Evolutionary conservation across 2,113 vertebrate genomes (phyloP).

Genomic region (Callopanchax toddi): DNA sequence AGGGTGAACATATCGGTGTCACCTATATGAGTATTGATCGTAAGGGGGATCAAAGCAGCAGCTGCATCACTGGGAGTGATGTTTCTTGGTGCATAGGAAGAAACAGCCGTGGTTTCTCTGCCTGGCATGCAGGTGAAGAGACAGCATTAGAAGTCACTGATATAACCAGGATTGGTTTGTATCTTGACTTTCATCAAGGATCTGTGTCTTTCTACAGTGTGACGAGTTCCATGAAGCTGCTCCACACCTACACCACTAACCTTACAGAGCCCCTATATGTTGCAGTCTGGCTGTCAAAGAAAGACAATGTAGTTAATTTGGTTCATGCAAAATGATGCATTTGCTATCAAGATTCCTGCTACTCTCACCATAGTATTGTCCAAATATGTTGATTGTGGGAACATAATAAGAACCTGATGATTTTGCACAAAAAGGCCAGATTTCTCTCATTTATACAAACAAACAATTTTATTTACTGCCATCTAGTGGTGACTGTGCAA

Average conservation of each 20-base stretch:
- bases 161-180: constrained; percentile 76
- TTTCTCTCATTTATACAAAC: constrained; percentile 20
- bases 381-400: constrained; percentile 15
- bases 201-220: constrained; percentile 79
- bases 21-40: constrained; percentile 79
- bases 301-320: constrained; percentile 74
- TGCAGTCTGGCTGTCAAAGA: constrained; percentile 84
- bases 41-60: constrained; percentile 70
- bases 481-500: constrained; percentile 34
- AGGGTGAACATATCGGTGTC: constrained; percentile 75
- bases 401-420: constrained; percentile 13
- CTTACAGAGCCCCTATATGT: constrained; percentile 78
- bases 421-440: not conserved
- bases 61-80: constrained; percentile 79
- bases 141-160: constrained; percentile 54
- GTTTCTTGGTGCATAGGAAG: constrained; percentile 83
- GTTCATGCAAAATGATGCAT: constrained; percentile 33
- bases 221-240: constrained; percentile 62
- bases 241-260: constrained; percentile 71
- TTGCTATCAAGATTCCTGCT: not conserved
- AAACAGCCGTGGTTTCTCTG: constrained; percentile 77
- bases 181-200: constrained; percentile 70
- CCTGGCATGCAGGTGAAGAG: constrained; percentile 79
- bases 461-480: constrained; percentile 31
- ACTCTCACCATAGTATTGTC: not conserved